Evolutionary conservation across 2,797 vertebrate genomes (phyloP).

Genomic region (Sarcophilus harrisii): DNA sequence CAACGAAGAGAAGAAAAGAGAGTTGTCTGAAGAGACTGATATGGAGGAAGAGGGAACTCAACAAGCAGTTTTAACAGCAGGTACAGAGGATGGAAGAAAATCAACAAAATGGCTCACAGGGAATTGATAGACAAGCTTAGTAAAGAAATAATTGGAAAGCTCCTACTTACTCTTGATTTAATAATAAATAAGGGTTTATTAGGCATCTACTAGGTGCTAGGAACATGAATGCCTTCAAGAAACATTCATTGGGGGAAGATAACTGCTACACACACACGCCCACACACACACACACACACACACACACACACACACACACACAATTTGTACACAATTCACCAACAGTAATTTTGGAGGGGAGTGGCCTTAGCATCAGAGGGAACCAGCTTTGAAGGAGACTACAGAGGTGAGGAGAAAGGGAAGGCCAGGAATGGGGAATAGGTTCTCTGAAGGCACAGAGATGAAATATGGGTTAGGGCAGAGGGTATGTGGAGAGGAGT

Average conservation of each 20-base stretch:
- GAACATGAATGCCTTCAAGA: not conserved
- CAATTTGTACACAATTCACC: not conserved
- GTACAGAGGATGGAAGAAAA: not conserved
- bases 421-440: not conserved
- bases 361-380: not conserved
- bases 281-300: not conserved
- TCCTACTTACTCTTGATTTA: not conserved
- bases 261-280: not conserved
- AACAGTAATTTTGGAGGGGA: not conserved
- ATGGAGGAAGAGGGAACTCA: not conserved
- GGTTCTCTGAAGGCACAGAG: not conserved
- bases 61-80: not conserved
- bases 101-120: not conserved
- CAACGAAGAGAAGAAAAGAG: not conserved
- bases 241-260: not conserved
- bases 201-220: not conserved
- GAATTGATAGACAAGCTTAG: not conserved
- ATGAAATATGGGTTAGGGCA: not conserved
- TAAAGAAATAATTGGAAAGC: not conserved
- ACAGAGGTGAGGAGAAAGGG: not conserved
- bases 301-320: no score
- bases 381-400: not conserved
- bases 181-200: not conserved
- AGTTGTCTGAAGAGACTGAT: not conserved
- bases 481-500: not conserved